Conservation (phyloP, 2,888 invertebrate genomes). For the Scrobipalpa costella region DNA sequence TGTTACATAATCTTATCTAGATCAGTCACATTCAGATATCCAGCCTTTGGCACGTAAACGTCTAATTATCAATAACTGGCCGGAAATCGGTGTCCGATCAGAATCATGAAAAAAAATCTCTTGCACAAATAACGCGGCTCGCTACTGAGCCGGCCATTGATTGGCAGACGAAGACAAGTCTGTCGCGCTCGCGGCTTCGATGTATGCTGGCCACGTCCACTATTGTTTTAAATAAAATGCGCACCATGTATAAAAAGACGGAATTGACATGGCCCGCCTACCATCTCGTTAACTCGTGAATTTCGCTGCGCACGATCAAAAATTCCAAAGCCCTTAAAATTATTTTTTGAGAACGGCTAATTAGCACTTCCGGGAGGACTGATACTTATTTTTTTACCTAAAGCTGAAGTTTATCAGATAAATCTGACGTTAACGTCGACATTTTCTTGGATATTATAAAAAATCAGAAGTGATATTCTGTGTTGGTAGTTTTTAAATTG, state of each 20-base stretch:
- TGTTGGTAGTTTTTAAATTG: constrained; percentile 3
- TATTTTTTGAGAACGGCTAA: constrained; percentile 18
- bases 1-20: background rate
- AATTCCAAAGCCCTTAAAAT: constrained; percentile 9
- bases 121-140: constrained; percentile 9
- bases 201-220: constrained; percentile 61
- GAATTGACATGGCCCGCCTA: constrained; percentile 42
- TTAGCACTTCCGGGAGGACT: constrained; percentile 20
- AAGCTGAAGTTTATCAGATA: constrained; percentile 7
- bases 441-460: background rate
- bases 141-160: constrained; percentile 40
- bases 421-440: constrained; percentile 7
- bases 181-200: constrained; percentile 40
- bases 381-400: constrained; percentile 19
- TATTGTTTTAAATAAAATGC: constrained; percentile 66
- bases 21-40: constrained; percentile 11
- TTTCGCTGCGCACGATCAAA: constrained; percentile 21
- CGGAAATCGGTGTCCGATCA: constrained; percentile 17
- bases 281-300: constrained; percentile 49
- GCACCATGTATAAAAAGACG: constrained; percentile 49
- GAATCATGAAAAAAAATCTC: constrained; percentile 18
- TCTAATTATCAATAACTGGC: constrained; percentile 18
- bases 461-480: background rate
- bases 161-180: constrained; percentile 50
- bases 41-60: background rate